Percentiles rank a stretch among this genome's conserved stretches.
Conservation (phyloP, 2,888 invertebrate species). For the Phania funesta region DNA sequence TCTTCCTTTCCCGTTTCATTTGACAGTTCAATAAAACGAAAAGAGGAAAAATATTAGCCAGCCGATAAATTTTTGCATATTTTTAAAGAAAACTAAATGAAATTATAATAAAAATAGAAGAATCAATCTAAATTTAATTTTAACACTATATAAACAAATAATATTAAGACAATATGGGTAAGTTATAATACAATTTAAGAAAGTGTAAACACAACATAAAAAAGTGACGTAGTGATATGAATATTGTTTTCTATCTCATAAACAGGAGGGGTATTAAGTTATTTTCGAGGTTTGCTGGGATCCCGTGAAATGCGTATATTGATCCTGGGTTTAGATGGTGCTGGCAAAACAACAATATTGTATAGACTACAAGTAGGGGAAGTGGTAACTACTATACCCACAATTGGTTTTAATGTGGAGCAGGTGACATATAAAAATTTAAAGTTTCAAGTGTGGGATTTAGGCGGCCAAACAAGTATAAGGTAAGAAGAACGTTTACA, state of each 20-base stretch:
- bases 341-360: conserved; percentile 99
- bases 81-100: conserved; percentile 63
- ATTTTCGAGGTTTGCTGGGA: conserved; percentile 96
- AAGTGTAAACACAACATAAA: conserved; percentile 23
- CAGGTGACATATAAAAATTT: conserved; percentile 99
- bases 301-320: conserved; percentile 98
- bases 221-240: conserved; percentile 60
- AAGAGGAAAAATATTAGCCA: conserved; percentile 45
- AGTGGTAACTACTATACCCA: conserved; percentile 98
- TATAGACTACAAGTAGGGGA: conserved; percentile 99
- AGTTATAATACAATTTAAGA: neutral
- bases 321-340: conserved; percentile 98
- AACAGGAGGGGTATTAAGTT: conserved; percentile 96
- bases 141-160: neutral
- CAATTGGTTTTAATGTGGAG: conserved; percentile 99
- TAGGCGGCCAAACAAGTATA: conserved; percentile 99
- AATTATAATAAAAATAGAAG: conserved; percentile 28
- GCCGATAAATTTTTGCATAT: conserved; percentile 65
- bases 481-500: too few relatives aligned
- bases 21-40: conserved; percentile 62
- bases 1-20: conserved; percentile 53
- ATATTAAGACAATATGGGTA: conserved; percentile 43
- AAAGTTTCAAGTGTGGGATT: conserved; percentile 99
- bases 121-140: neutral
- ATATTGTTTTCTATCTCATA: conserved; percentile 32